Evolutionary conservation across 2,888 invertebrate species (phyloP), one percentile per base, ranked within the genome.

Genomic region (Drosophila neoperkinsi): DNA sequence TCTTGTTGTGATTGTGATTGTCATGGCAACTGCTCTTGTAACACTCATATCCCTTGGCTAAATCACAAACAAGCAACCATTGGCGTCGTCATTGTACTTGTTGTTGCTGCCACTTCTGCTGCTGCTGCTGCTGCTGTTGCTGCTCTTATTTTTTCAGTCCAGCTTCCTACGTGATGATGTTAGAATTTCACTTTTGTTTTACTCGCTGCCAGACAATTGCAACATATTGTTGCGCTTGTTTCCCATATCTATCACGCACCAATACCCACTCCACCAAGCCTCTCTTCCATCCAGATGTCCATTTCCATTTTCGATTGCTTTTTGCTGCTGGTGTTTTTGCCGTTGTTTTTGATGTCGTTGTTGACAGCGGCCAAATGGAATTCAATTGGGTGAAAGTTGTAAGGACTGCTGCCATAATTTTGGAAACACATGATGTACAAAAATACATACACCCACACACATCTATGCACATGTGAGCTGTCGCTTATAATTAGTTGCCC

Each of bases 201-300:
- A 74, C 66, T 76, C 59, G 67, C 82, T 74, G 69, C 57, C 64
- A 74, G 78, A 80, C 78, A 84, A 82, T 84, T 80, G 76, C 73
- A 80, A 82, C 89, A 88, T 84, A 86, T 82, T 88, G 84, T 86
- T 82, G 79, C 77, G 61, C 74, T 75, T 72, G 68, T 69, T 61
- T 61, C 34, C 62, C 46, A 71, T 75, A 72, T 62, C 55, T 50
- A 53, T 41, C 11, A 18, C 4, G n/a, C 38, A 4, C 55, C 33
- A 43, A 41, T 10, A 0, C 31, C 64, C n/a, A 21, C 10, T 18
- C 52, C 31, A 21, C 30, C 21, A 43, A 59, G 10, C 46, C 16
- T 18, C 33, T 33, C 46, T 25, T 36, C 52, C 41, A 59, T 71
- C 46, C 53, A 51, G 59, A 59, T 62, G 55, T 61, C 61, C 74